Base-by-base conservation (phyloP, 2,797 vertebrate genomes). In the Coluber constrictor region DNA sequence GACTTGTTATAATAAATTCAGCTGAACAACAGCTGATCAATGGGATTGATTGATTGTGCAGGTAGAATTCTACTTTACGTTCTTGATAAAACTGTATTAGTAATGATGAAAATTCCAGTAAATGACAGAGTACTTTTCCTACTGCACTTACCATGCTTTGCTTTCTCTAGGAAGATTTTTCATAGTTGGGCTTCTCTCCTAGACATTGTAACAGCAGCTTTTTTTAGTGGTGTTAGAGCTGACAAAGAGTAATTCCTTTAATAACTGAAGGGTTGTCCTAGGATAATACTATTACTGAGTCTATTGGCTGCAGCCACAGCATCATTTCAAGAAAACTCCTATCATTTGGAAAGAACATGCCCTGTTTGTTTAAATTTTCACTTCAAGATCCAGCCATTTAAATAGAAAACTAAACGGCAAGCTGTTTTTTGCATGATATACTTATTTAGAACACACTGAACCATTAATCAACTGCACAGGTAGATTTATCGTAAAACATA, bases 41-140 rank as follows among this genome's bases (percentile, higher is more conserved):
- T 96, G 95, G 6, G 91, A 93, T 94, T 93, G 93, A 95, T 95
- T 90, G 93, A 89, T 95, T 93, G 86, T 66, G 89, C 70, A 70
- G 61, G 90, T 87, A 91, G 94, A 88, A 6, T 94, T 96, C 88
- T 91, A n/a, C 12, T 83, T 93, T 60, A 12, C 3, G 94, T 94
- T 94, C 60, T 43, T 63, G 93, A 3, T 91, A 87, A 93, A 32
- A 5, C 90, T 87, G 37, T 43, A 57, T 43, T 23, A 10, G 60
- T 10, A 93, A 27, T 3, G 43, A 90, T 91, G 51, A 86, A 91
- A 3, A 66, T 29, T 92, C 29, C 89, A 91, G 37, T 54, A 88
- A 29, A 29, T 56, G 86, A 87, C 83, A 86, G n/a, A 92, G 57
- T 10, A 27, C 3, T 0, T 55, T 93, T 29, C 18, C 25, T 15